Base-by-base conservation (phyloP, 2,888 invertebrate species). In the Epinotia bilunana region DNA sequence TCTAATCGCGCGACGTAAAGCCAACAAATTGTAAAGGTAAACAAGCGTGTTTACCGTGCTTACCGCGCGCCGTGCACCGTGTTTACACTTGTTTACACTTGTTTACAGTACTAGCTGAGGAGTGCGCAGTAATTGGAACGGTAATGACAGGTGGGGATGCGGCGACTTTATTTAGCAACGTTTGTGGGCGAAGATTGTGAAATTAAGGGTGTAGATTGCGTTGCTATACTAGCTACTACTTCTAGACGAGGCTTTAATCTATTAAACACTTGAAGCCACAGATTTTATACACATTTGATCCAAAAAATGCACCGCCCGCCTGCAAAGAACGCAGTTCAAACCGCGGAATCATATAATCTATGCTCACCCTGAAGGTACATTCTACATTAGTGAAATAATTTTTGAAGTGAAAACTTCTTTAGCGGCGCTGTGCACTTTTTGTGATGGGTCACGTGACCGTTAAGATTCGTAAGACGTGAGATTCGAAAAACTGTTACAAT, bases 131-230 rank as follows among this genome's bases (percentile, higher is more conserved):
- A 87, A 89, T 90, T 89, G 88, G 85, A 90, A 88, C 85, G 87
- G 87, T 86, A 90, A 89, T 87, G 85, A 83, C 89, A 90, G 90
- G 90, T 90, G 88, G 79, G 81, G 78, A 77, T 73, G 77, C 64
- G 63, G 57, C 55, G 33, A 33, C 39, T 71, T 71, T 61, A 33
- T 61, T 70, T 55, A 9, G 39, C 9, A 13, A 33, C 18, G 53
- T 57, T 57, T 72, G 63, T 43, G n/a, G 20, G 28, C 11, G 18
- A 20, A 46, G 46, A 63, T 20, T 23, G 67, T 20, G 58, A 13
- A 68, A 28, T 46, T n/a, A 53, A 55, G 53, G 71, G 53, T 65
- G 68, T 67, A n/a, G 53, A n/a, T n/a, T n/a, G 53, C 7, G 6
- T 39, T 7, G 39, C 7, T 18, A 58, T 39, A 58, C 68, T 20